These are phyloP conservation scores for Daktulosphaira vitifoliae DNA, from an alignment of 1,140 invertebrate genomes.

Conservation along the genomic window DNA sequence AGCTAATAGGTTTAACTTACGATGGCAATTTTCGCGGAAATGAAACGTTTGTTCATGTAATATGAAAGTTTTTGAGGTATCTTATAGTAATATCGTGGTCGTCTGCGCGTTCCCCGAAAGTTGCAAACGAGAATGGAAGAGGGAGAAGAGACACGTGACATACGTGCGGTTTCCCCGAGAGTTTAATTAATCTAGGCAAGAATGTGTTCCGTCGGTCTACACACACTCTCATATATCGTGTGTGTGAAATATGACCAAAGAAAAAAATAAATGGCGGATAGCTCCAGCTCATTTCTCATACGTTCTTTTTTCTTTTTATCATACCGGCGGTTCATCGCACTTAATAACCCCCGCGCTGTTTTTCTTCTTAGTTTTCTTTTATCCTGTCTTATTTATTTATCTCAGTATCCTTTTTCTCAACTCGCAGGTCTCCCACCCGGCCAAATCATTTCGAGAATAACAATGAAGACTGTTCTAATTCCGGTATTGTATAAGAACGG, in stretches of 20 bases:
- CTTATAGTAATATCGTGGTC: too few relatives aligned
- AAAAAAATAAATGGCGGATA: constrained; percentile 27
- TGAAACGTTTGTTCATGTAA: too few relatives aligned
- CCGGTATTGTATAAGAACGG: constrained; percentile 9
- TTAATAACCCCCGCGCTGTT: constrained; percentile 28
- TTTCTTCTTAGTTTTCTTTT: constrained; percentile 15
- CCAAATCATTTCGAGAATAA: constrained; percentile 32
- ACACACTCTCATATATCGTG: not conserved
- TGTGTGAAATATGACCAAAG: not conserved
- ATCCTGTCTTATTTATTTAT: constrained; percentile 15
- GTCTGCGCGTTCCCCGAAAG: not conserved
- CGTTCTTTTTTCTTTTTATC: constrained; percentile 33
- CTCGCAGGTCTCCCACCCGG: constrained; percentile 20
- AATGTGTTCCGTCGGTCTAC: constrained; percentile 23
- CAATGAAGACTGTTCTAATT: constrained; percentile 33
- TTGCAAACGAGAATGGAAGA: not conserved
- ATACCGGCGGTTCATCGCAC: not conserved
- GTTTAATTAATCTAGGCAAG: constrained; percentile 33
- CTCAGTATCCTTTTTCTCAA: constrained; percentile 21
- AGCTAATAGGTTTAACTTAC: too few relatives aligned
- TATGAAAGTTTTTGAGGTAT: too few relatives aligned
- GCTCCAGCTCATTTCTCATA: constrained; percentile 28
- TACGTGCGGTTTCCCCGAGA: constrained; percentile 22
- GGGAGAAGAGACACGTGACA: not conserved
- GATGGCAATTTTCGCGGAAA: too few relatives aligned